Evolutionary conservation across 2,888 invertebrate species (phyloP), one percentile per base, ranked within the genome.

Genomic region (Zonitis immaculata): DNA sequence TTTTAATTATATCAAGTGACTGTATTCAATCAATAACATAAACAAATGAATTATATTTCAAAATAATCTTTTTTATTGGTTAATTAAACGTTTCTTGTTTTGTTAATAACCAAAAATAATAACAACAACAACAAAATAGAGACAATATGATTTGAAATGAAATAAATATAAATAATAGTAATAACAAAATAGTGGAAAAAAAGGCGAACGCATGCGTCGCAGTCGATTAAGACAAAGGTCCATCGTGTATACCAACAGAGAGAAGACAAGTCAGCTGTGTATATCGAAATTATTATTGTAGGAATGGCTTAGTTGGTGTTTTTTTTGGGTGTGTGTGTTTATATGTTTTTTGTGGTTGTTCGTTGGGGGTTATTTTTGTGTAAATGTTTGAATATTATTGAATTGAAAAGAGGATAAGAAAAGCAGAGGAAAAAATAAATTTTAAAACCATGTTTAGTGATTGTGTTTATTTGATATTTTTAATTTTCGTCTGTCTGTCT

Each of bases 401-500:
- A n/a, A n/a, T n/a, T n/a, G n/a, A n/a, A n/a, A n/a, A n/a, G n/a
- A n/a, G n/a, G n/a, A n/a, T n/a, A n/a, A n/a, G n/a, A n/a, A n/a
- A n/a, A n/a, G n/a, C n/a, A n/a, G n/a, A n/a, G n/a, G n/a, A n/a
- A n/a, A n/a, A n/a, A n/a, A 22, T 4, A 22, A 22, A 22, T 22
- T 22, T 42, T 42, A 18, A 54, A 50, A 67, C 64, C 58, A 67
- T 67, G 66, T 64, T 66, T 48, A 65, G 66, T 65, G 66, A 66
- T 56, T 67, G 62, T 65, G 65, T 64, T 60, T 84, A 84, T 77
- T 81, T 83, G 76, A 78, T 83, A 72, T 83, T 84, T 78, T 78
- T 85, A 76, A 80, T 86, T 73, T 79, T 85, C 72, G 80, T 85
- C 72, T 80, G 85, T 73, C 80, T 84, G 72, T 84, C 85, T 67